These are phyloP conservation scores for Cephalopterus ornatus DNA, from an alignment of 2,113 vertebrate species.

Conservation along the genomic window DNA sequence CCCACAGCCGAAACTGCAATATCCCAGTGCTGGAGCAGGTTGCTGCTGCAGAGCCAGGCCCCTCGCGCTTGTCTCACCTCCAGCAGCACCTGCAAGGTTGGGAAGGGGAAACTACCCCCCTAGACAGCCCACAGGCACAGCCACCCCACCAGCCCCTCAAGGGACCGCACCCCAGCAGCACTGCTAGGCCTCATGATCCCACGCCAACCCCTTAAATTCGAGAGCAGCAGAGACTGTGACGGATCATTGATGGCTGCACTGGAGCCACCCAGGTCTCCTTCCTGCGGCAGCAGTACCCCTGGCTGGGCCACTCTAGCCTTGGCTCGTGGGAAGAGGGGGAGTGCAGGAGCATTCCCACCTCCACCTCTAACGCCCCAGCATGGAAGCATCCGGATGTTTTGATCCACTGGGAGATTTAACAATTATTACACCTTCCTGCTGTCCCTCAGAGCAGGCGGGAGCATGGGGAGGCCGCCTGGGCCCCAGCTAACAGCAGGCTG, in stretches of 20 bases:
- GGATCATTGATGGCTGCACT: not conserved
- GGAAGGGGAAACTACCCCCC: not conserved
- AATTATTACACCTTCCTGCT: not conserved
- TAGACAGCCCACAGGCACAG: not conserved
- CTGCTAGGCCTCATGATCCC: not conserved
- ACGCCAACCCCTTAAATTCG: not conserved
- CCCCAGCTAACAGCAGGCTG: not conserved
- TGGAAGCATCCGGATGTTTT: not conserved
- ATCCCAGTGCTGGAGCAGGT: not conserved
- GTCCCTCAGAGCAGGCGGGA: not conserved
- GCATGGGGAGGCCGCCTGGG: accelerated
- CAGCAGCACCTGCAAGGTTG: not conserved
- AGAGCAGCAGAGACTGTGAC: not conserved
- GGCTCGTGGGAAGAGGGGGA: accelerated
- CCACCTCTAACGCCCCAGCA: not conserved
- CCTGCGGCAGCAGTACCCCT: not conserved
- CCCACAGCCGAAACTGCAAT: accelerated
- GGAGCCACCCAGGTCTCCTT: accelerated
- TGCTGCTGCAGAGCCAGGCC: accelerated
- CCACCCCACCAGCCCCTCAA: not conserved
- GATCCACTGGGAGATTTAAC: not conserved
- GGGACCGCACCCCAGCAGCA: not conserved
- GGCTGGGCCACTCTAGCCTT: not conserved
- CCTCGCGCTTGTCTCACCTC: accelerated
- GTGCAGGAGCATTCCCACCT: not conserved